These are phyloP conservation scores for Callithrix jacchus DNA, from an alignment of 2,113 vertebrate species.

Conservation along the genomic window DNA sequence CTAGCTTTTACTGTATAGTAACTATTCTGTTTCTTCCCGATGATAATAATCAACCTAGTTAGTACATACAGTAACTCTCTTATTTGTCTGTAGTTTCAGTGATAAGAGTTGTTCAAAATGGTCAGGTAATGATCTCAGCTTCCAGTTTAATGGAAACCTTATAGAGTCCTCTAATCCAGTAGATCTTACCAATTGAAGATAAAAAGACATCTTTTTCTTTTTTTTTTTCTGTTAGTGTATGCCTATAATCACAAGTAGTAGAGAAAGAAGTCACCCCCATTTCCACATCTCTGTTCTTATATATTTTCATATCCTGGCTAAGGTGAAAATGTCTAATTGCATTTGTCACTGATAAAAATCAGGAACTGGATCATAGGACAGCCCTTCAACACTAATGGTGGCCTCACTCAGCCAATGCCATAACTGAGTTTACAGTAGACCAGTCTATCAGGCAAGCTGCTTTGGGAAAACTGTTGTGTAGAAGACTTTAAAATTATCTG, in stretches of 20 bases:
- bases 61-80: background rate
- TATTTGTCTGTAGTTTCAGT: background rate
- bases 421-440: background rate
- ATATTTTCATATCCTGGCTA: background rate
- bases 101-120: background rate
- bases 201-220: background rate
- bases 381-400: background rate
- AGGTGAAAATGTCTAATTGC: background rate
- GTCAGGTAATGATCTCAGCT: background rate
- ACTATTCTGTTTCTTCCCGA: background rate
- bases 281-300: background rate
- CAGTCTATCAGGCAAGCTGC: background rate
- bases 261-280: background rate
- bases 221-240: background rate
- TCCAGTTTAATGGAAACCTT: background rate
- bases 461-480: background rate
- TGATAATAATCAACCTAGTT: background rate
- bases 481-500: background rate
- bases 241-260: background rate
- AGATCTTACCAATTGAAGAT: rapidly evolving
- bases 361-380: background rate
- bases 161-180: background rate
- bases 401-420: too few species aligned
- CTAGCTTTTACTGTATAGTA: background rate
- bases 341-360: background rate